These are phyloP conservation scores for Pseudorhiza aurosa DNA, from an alignment of 30 jellyfish, hydroid and myxozoan genomes.

Conservation along the genomic window DNA sequence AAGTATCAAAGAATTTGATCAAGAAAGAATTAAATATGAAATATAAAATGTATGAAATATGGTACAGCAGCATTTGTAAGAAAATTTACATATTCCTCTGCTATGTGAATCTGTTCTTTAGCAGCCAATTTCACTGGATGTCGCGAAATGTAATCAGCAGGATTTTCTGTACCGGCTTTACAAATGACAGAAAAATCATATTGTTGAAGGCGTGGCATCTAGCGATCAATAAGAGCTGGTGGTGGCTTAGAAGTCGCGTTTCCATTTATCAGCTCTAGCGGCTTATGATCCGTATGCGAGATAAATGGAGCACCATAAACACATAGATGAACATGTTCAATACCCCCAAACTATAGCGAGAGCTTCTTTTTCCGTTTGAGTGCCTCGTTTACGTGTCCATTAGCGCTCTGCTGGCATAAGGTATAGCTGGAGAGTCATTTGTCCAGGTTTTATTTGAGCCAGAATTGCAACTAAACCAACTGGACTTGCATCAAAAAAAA, in stretches of 20 bases:
- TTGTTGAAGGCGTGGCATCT: conserved; percentile 7
- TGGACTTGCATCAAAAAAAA: too few relatives aligned
- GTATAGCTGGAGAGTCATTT: too few relatives aligned
- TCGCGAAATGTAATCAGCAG: conserved; percentile 27
- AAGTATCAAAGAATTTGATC: background rate
- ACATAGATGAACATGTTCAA: conserved; percentile 20
- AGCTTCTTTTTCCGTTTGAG: too few relatives aligned
- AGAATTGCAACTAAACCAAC: too few relatives aligned
- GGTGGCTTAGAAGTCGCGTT: background rate
- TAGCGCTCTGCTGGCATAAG: too few relatives aligned
- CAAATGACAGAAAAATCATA: conserved; percentile 1
- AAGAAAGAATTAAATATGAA: too few relatives aligned
- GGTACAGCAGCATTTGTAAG: conserved; percentile 7
- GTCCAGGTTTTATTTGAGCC: too few relatives aligned
- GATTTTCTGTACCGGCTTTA: conserved; percentile 28
- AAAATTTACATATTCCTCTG: conserved; percentile 24
- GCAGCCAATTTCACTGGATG: conserved; percentile 8
- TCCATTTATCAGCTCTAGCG: background rate
- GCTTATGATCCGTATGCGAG: background rate
- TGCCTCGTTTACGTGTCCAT: too few relatives aligned
- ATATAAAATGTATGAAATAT: too few relatives aligned
- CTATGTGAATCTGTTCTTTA: background rate
- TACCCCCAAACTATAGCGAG: too few relatives aligned
- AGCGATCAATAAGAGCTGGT: conserved; percentile 8
- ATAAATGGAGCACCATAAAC: conserved; percentile 14